A percentile compares a stretch with the other conserved stretches of the same genome.
These are phyloP conservation scores for Tetraodon nigroviridis DNA, from an alignment of 2,113 vertebrate species.

Conservation along the genomic window DNA sequence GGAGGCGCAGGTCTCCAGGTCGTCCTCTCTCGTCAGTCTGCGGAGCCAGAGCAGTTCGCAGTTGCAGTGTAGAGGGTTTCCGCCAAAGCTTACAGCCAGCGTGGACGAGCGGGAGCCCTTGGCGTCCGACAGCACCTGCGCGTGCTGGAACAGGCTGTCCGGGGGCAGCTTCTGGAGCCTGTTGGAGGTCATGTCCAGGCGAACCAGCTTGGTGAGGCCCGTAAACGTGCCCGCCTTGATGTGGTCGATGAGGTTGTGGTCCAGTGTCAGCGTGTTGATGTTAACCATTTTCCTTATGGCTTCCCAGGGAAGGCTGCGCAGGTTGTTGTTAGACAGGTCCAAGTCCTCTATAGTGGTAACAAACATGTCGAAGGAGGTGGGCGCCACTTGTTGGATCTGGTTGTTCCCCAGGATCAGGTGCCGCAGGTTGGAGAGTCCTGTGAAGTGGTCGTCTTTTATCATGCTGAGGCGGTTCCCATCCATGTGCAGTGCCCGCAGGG, in stretches of 20 bases:
- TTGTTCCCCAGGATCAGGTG: slow-evolving; percentile 94
- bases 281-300: slow-evolving; percentile 88
- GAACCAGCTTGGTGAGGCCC: slow-evolving; percentile 83
- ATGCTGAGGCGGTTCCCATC: slow-evolving; percentile 86
- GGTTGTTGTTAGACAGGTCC: slow-evolving; percentile 92
- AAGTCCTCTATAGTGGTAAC: slow-evolving; percentile 90
- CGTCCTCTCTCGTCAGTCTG: slow-evolving; percentile 81
- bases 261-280: slow-evolving; percentile 87
- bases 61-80: slow-evolving; percentile 91
- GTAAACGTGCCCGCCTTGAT: slow-evolving; percentile 86
- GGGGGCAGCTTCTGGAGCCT: slow-evolving; percentile 89
- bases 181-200: slow-evolving; percentile 92
- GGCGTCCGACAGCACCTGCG: slow-evolving; percentile 74
- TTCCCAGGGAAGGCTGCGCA: slow-evolving; percentile 86
- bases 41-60: slow-evolving; percentile 91
- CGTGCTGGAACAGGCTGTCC: slow-evolving; percentile 80
- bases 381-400: slow-evolving; percentile 84
- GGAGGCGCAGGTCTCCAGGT: slow-evolving; percentile 90
- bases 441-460: slow-evolving; percentile 83
- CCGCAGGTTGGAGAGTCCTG: slow-evolving; percentile 84
- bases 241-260: slow-evolving; percentile 92
- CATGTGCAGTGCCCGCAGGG: slow-evolving; percentile 87
- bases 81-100: slow-evolving; percentile 84
- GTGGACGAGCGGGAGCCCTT: slow-evolving; percentile 75
- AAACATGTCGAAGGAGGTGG: slow-evolving; percentile 84